Base-by-base conservation (phyloP, 2,113 vertebrate species). In the Erpornis zantholeuca region DNA sequence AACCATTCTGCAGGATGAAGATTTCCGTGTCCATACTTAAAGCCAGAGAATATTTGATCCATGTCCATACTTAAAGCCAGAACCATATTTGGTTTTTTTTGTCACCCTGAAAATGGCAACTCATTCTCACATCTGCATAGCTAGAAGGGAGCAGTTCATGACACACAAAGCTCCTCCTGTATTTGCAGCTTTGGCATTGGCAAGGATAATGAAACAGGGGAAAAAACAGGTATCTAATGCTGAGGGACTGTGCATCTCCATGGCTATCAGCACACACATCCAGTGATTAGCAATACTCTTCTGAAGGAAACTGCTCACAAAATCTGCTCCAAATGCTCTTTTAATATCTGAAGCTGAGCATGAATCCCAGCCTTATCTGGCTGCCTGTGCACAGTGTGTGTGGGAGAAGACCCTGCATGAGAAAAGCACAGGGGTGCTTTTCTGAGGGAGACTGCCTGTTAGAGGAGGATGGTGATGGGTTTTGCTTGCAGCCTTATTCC, bases 241-340 rank as follows among this genome's bases (percentile, higher is more conserved):
- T 2, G 3, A 82, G 36, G 75, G 19, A 22, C 24, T 54, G 33
- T 6, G 21, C 0, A 0, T 61, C 33, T 56, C 59, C 12, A 3
- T 5, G 23, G 53, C 66, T 70, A 16, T 59, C 12, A 16, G 60
- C 40, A 38, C 23, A 40, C 23, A 19, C 10, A 64, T 19, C 45
- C 35, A 14, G 44, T 2, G 42, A 35, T 10, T 3, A 50, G 20
- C 4, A 75, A 35, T 7, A 2, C 11, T 28, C 27, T 38, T 47
- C 50, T 11, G 63, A 54, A 54, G 68, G 70, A 47, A 89, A 33
- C 11, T 10, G 12, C 47, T 75, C 40, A 1, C 60, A 70, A 6
- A 22, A 12, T 35, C 53, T 40, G 28, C 33, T 44, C 22, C 49
- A 60, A 88, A 38, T 18, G 64, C 15, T 25, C 9, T 68, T 53